These are phyloP conservation scores for Ammospiza caudacuta DNA, from an alignment of 2,113 vertebrate species.

Conservation along the genomic window DNA sequence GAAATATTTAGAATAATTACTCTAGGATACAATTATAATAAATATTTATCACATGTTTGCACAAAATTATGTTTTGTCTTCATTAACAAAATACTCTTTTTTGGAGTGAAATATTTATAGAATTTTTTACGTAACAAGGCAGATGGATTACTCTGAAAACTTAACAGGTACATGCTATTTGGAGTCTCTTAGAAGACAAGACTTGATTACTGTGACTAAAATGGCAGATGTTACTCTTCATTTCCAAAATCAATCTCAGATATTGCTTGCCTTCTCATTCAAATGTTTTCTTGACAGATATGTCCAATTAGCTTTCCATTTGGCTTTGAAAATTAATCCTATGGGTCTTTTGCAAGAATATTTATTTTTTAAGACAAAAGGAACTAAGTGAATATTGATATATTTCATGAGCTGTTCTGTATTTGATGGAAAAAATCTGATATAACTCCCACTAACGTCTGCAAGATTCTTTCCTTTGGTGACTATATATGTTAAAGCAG, in stretches of 20 bases:
- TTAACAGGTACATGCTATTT: slow-evolving; percentile 2
- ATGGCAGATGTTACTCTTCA: neutral
- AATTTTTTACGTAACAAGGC: neutral
- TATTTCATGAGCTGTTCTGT: neutral
- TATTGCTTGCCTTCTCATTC: neutral
- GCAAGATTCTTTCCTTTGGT: neutral
- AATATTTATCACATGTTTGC: neutral
- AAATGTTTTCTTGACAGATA: neutral
- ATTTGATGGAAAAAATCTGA: neutral
- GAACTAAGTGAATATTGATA: neutral
- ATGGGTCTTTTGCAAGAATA: neutral
- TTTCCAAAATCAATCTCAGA: neutral
- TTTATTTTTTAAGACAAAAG: neutral
- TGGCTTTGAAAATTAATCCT: neutral
- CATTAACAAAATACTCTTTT: neutral
- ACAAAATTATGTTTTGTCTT: neutral
- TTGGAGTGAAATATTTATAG: neutral
- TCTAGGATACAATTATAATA: neutral
- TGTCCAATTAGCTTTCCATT: neutral
- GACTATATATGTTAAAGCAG: neutral
- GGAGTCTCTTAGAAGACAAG: neutral
- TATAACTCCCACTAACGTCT: neutral
- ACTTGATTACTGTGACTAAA: slow-evolving; percentile 6
- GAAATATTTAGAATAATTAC: slow-evolving; percentile 1
- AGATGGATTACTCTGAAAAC: neutral